Conservation (phyloP, 2,797 vertebrate genomes). For the Lerista edwardsae region DNA sequence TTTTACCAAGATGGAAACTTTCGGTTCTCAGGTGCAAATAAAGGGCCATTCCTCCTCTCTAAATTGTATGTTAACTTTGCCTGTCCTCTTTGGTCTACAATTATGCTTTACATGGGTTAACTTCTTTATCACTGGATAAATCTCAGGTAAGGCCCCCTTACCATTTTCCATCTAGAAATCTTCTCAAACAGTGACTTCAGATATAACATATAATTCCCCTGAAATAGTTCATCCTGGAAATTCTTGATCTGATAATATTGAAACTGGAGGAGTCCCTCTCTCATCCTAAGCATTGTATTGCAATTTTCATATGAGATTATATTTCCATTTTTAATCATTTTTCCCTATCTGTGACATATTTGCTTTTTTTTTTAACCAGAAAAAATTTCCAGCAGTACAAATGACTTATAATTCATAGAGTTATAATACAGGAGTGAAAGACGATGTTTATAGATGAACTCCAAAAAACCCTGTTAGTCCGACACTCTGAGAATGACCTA, state of each 20-base stretch:
- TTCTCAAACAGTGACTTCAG: neutral
- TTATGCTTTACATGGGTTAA: neutral
- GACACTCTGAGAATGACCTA: neutral
- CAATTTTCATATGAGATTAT: neutral
- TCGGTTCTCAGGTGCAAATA: neutral
- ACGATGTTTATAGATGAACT: neutral
- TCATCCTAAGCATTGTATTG: neutral
- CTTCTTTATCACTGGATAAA: neutral
- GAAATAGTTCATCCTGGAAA: neutral
- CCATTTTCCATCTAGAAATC: neutral
- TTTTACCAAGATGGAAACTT: neutral
- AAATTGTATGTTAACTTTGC: neutral
- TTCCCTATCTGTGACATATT: neutral
- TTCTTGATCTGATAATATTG: neutral
- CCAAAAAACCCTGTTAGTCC: neutral
- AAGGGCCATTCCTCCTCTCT: neutral
- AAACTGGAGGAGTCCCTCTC: neutral
- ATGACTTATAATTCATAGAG: neutral
- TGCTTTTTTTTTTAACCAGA: neutral
- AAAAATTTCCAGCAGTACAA: neutral
- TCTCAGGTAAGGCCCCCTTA: neutral
- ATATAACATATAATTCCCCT: neutral
- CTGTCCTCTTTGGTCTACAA: neutral
- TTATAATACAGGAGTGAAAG: neutral
- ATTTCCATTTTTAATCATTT: conserved; percentile 6